Evolutionary conservation across 92 coral and sea anemone genomes (phyloP).

Genomic region (Parazoanthus darwini): DNA sequence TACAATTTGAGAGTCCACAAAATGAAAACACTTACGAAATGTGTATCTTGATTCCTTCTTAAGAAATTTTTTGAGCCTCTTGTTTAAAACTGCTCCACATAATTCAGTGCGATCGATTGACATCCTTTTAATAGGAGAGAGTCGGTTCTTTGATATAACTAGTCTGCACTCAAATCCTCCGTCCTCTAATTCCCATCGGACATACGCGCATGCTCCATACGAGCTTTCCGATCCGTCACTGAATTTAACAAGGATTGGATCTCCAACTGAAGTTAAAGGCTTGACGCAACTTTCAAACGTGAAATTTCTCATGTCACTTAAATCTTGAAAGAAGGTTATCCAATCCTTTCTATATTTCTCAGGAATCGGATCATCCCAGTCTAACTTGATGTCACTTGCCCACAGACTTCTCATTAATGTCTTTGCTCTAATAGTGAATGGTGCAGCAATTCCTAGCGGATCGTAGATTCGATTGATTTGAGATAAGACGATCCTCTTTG

Average conservation of each 20-base stretch:
- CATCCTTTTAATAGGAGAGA: constrained; percentile 50
- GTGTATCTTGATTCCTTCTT: constrained; percentile 43
- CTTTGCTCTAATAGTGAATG: constrained; percentile 58
- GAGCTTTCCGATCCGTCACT: constrained; percentile 58
- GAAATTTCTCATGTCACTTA: constrained; percentile 49
- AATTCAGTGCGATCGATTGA: constrained; percentile 59
- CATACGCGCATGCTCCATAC: constrained; percentile 67
- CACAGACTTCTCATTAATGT: constrained; percentile 63
- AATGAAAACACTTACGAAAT: background rate
- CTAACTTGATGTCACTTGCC: constrained; percentile 40
- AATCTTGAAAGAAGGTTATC: constrained; percentile 58
- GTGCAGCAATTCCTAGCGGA: constrained; percentile 65
- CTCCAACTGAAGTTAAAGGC: constrained; percentile 46
- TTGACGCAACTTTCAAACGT: constrained; percentile 55
- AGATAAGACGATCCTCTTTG: constrained; percentile 64
- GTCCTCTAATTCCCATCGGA: constrained; percentile 47
- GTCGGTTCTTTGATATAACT: constrained; percentile 51
- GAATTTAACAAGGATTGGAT: no score
- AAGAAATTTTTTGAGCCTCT: constrained; percentile 47
- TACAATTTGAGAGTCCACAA: background rate
- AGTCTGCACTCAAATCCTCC: constrained; percentile 38
- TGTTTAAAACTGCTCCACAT: constrained; percentile 55
- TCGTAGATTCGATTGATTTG: constrained; percentile 66
- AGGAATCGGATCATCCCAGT: constrained; percentile 62
- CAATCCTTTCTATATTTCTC: constrained; percentile 46